Evolutionary conservation across 2,113 vertebrate genomes (phyloP).

Genomic region (Corythaixoides concolor): DNA sequence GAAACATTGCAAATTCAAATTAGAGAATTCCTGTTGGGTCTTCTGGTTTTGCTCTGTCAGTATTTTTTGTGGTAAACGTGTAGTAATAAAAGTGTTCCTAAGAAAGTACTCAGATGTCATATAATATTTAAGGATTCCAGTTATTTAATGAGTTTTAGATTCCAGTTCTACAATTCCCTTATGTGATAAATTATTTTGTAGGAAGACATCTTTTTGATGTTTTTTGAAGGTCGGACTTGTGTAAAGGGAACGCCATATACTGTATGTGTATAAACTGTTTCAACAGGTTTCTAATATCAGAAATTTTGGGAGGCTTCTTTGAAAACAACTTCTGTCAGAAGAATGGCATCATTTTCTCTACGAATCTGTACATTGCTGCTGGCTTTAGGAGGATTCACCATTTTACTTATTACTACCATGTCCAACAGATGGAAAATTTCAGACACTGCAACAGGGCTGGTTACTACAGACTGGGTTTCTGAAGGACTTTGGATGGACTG

Average conservation of each 20-base stretch:
- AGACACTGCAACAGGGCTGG: slow-evolving; percentile 43
- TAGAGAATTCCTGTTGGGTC: neutral
- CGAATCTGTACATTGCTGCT: slow-evolving; percentile 76
- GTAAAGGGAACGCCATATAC: neutral
- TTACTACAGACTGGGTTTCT: slow-evolving; percentile 69
- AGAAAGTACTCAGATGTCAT: neutral
- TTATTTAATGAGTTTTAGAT: neutral
- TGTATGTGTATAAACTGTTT: neutral
- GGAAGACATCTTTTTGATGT: neutral
- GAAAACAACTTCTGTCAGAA: neutral
- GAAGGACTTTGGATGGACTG: slow-evolving; percentile 89
- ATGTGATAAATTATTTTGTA: neutral
- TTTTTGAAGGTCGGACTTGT: neutral
- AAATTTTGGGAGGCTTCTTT: neutral
- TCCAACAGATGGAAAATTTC: slow-evolving; percentile 78
- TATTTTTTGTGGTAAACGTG: neutral
- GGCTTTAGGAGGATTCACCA: slow-evolving; percentile 75
- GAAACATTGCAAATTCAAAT: neutral
- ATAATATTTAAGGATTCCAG: neutral
- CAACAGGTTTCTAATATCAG: neutral
- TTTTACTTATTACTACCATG: slow-evolving; percentile 71
- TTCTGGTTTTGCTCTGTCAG: neutral
- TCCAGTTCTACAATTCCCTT: neutral
- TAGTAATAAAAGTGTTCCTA: neutral
- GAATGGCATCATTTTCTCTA: slow-evolving; percentile 62